These are phyloP conservation scores for Bombus soroeensis DNA, from an alignment of 1,140 invertebrate genomes.

Conservation along the genomic window DNA sequence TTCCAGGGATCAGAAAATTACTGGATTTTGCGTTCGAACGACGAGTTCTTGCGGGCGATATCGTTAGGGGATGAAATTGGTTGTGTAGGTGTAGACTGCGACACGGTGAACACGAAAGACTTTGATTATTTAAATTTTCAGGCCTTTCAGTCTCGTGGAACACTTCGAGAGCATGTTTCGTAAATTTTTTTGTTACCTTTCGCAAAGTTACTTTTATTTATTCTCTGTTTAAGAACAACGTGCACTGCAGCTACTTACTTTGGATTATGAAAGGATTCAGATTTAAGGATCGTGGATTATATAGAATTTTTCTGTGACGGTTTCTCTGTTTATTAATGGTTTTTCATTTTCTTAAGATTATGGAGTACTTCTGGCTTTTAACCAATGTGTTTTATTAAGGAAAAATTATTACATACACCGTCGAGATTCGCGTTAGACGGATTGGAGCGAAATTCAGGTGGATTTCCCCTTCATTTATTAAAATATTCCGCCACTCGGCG, in stretches of 20 bases:
- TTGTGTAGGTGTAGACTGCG: not conserved
- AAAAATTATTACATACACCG: slow-evolving; percentile 26
- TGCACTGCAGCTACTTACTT: not conserved
- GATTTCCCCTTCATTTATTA: not conserved
- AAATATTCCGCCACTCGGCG: not conserved
- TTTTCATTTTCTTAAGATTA: not conserved
- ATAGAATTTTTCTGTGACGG: not conserved
- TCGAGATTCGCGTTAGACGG: slow-evolving; percentile 16
- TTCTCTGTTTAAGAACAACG: not conserved
- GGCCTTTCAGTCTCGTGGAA: not conserved
- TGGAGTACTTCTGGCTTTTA: not conserved
- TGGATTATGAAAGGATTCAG: not conserved
- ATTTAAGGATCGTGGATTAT: not conserved
- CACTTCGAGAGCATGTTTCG: not conserved
- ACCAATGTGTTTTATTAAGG: slow-evolving; percentile 29
- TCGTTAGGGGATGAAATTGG: not conserved
- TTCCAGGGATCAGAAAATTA: not conserved
- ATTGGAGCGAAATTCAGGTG: not conserved
- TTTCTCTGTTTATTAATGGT: not conserved
- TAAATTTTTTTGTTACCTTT: not conserved
- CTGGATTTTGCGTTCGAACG: not conserved
- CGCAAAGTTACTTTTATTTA: not conserved
- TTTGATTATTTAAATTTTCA: not conserved
- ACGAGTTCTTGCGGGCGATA: not conserved
- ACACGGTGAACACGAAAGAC: not conserved